Evolutionary conservation across 2,113 vertebrate genomes (phyloP).

Genomic region (zebrafish (Danio rerio)): DNA sequence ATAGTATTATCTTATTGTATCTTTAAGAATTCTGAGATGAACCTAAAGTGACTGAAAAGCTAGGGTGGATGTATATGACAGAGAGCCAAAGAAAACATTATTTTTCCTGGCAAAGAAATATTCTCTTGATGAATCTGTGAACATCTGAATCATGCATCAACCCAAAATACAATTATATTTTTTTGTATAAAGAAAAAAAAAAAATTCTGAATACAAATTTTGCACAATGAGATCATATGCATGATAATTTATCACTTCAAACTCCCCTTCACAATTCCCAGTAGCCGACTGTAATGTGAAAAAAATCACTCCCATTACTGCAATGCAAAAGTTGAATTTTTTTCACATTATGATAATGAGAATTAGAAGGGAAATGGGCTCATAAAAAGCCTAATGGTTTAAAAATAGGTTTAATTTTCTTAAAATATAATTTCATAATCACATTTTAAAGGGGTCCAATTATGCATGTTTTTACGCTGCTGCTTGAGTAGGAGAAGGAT

Average conservation of each 20-base stretch:
- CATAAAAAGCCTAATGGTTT: no score
- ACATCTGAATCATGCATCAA: no score
- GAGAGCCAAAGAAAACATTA: neutral
- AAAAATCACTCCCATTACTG: neutral
- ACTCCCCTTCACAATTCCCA: neutral
- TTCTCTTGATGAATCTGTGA: neutral
- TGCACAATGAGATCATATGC: neutral
- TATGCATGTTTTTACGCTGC: no score
- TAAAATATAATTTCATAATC: neutral
- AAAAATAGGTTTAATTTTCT: neutral
- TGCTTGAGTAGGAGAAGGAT: no score
- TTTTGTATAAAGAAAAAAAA: neutral
- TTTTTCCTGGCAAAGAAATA: neutral
- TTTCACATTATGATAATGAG: neutral
- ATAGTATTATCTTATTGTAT: neutral
- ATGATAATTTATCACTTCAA: neutral
- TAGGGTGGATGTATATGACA: neutral
- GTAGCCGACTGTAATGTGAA: neutral
- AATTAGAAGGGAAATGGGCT: neutral
- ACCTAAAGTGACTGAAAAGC: neutral
- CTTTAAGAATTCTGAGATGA: slow-evolving; percentile 6
- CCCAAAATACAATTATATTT: no score
- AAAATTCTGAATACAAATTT: neutral
- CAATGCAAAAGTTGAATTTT: neutral
- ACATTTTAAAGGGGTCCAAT: no score